A percentile compares a stretch with the other conserved stretches of the same genome.
phyloP scores from a whole-genome alignment of 2,888 invertebrate genomes.

The Lumbricus terrestris region DNA sequence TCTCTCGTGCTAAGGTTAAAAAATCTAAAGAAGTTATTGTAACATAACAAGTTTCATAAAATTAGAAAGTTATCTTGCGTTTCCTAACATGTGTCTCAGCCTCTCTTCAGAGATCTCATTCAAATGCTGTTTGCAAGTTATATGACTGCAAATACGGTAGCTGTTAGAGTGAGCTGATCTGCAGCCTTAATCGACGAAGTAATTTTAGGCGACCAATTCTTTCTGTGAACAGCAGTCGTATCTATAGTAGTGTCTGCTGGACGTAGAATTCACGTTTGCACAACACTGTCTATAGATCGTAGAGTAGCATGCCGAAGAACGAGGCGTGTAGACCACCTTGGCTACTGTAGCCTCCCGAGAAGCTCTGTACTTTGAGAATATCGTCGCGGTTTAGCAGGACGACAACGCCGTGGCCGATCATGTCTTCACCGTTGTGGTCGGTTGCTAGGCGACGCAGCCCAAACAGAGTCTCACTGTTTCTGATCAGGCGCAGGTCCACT shows the following conservation, averaged over 20 bases:
- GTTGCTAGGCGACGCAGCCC: slow-evolving; percentile 24
- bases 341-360: slow-evolving; percentile 19
- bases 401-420: slow-evolving; percentile 29
- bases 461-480: slow-evolving; percentile 24
- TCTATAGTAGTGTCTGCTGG: background rate
- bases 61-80: background rate
- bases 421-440: slow-evolving; percentile 25
- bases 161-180: background rate
- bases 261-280: background rate
- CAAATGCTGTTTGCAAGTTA: background rate
- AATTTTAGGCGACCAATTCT: background rate
- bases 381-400: slow-evolving; percentile 20
- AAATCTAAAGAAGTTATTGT: background rate
- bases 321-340: slow-evolving; percentile 26
- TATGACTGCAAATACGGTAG: background rate
- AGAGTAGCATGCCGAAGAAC: slow-evolving; percentile 30
- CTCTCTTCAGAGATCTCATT: background rate
- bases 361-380: slow-evolving; percentile 19
- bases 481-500: slow-evolving; percentile 17
- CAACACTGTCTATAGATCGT: background rate
- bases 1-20: background rate
- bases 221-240: background rate
- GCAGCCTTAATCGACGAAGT: background rate
- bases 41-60: background rate
- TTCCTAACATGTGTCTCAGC: background rate